A percentile compares a stretch with the other conserved stretches of the same genome.
These are phyloP conservation scores for Gibbula magus DNA, from an alignment of 2,888 invertebrate species.

Conservation along the genomic window DNA sequence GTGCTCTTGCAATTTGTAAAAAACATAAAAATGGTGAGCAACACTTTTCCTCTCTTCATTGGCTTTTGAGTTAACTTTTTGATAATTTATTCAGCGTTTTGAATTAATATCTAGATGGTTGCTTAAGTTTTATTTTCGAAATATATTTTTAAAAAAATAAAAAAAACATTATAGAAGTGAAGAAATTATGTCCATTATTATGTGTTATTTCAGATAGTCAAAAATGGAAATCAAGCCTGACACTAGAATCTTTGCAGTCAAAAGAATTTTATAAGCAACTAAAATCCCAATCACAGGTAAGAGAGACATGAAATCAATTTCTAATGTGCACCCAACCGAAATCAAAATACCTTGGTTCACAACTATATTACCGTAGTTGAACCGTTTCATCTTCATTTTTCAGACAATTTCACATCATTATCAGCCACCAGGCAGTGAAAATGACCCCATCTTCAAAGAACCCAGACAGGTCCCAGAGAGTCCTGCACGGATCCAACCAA, in stretches of 20 bases:
- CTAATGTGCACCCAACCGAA: neutral
- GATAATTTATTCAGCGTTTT: too few relatives aligned
- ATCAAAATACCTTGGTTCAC: too few relatives aligned
- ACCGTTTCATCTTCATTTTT: neutral
- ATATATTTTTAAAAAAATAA: too few relatives aligned
- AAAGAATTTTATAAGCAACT: neutral
- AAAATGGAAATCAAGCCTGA: slow-evolving; percentile 57
- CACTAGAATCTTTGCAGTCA: slow-evolving; percentile 32
- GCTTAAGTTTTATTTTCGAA: too few relatives aligned
- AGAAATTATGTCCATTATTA: neutral
- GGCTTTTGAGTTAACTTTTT: too few relatives aligned
- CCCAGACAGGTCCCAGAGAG: neutral
- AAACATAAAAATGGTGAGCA: slow-evolving; percentile 60
- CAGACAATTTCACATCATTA: neutral
- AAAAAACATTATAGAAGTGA: too few relatives aligned
- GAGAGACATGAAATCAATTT: neutral
- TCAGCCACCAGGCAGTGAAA: neutral
- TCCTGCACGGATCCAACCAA: too few relatives aligned
- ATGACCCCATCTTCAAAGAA: neutral
- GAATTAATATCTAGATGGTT: too few relatives aligned
- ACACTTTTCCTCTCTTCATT: neutral
- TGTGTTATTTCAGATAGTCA: slow-evolving; percentile 49
- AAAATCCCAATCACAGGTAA: neutral
- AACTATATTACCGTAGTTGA: too few relatives aligned
- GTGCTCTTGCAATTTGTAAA: slow-evolving; percentile 56